Conservation (phyloP, 2,888 invertebrate genomes). For the Lithosia quadra region DNA sequence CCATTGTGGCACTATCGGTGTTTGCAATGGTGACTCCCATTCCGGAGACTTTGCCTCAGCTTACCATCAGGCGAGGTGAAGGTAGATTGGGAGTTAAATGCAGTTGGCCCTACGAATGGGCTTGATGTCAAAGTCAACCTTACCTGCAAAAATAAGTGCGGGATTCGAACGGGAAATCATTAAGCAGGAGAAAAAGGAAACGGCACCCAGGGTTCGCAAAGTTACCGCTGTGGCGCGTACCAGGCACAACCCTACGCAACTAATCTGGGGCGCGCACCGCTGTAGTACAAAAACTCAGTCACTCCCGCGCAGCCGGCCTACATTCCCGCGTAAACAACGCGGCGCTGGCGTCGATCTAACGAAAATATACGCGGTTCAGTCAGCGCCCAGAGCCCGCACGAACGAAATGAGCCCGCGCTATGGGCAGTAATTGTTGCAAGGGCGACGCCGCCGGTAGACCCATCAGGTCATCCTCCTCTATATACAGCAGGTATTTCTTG, state of each 20-base stretch:
- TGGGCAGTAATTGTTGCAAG: constrained; percentile 88
- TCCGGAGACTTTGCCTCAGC: too few species aligned
- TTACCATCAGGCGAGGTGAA: too few species aligned
- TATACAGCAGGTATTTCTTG: constrained; percentile 84
- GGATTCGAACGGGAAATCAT: background rate
- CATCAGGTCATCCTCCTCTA: constrained; percentile 79
- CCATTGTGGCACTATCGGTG: too few species aligned
- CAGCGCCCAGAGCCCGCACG: constrained; percentile 74
- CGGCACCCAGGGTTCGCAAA: background rate
- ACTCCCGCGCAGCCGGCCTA: constrained; percentile 34
- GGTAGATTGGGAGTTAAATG: too few species aligned
- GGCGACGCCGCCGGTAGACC: constrained; percentile 83
- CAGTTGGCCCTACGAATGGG: too few species aligned
- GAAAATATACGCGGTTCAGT: constrained; percentile 78
- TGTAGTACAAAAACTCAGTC: constrained; percentile 25
- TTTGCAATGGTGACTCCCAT: too few species aligned
- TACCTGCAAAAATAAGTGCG: too few species aligned
- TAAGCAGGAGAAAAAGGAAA: background rate
- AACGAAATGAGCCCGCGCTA: constrained; percentile 77
- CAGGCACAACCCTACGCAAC: constrained; percentile 10
- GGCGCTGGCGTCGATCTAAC: constrained; percentile 73
- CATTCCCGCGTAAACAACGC: constrained; percentile 58
- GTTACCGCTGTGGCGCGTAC: background rate
- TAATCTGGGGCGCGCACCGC: constrained; percentile 7
- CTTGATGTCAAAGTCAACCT: too few species aligned